Evolutionary conservation across 2,797 vertebrate species (phyloP).

Genomic region (Thripadectes ignobilis): DNA sequence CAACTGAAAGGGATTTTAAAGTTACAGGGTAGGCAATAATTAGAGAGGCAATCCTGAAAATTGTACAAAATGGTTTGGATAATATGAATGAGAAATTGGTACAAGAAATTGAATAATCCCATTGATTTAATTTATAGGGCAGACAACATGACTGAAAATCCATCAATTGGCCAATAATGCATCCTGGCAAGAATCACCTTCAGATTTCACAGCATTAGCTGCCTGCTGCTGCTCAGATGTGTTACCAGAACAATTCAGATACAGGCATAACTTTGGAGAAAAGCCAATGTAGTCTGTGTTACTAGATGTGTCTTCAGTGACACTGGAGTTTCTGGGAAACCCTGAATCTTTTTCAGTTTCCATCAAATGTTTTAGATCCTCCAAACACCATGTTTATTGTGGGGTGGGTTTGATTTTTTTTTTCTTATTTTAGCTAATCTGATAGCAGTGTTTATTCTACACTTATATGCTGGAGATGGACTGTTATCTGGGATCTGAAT

Average conservation of each 20-base stretch:
- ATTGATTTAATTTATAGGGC: not conserved
- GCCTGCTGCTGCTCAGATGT: not conserved
- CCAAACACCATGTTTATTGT: not conserved
- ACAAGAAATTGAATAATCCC: not conserved
- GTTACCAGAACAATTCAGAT: not conserved
- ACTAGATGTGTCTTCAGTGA: not conserved
- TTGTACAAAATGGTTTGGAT: not conserved
- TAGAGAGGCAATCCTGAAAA: not conserved
- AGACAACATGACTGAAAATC: not conserved
- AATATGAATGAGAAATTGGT: not conserved
- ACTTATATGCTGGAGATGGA: not conserved
- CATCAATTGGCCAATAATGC: not conserved
- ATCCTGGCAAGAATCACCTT: not conserved
- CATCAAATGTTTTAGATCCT: not conserved
- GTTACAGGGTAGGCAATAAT: not conserved
- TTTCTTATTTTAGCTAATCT: not conserved
- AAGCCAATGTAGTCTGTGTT: not conserved
- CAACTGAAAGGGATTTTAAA: not conserved
- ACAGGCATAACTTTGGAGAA: not conserved
- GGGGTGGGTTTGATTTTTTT: not conserved
- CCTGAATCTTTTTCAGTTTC: not conserved
- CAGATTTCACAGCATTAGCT: not conserved
- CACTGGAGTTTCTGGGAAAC: not conserved
- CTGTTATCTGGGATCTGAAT: not conserved
- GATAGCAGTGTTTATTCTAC: not conserved